phyloP scores from a whole-genome alignment of 1,140 invertebrate species.

The Drosophila tropicalis region DNA sequence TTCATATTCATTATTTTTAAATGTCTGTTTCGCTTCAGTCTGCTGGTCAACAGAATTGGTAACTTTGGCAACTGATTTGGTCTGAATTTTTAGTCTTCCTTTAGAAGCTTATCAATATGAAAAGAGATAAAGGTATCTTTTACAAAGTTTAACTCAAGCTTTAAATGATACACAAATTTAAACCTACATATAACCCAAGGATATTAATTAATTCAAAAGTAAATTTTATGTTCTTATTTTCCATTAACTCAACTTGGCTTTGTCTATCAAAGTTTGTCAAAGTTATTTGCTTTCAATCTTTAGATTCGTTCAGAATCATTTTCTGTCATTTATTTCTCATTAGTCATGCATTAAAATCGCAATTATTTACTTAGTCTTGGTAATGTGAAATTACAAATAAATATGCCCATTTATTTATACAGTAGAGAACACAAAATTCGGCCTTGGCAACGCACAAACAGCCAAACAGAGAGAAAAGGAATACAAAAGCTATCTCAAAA shows the following conservation, averaged over 20 bases:
- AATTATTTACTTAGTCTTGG: conserved; percentile 45
- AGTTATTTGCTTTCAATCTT: neutral
- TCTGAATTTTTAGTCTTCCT: neutral
- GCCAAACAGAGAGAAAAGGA: conserved; percentile 23
- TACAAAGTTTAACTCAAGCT: too few species aligned
- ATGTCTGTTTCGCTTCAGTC: conserved; percentile 31
- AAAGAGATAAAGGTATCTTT: too few species aligned
- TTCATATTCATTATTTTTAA: conserved; percentile 60
- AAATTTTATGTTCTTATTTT: neutral
- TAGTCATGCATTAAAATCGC: conserved; percentile 36
- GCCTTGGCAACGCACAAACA: conserved; percentile 28
- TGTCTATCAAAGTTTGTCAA: neutral
- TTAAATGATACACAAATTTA: neutral
- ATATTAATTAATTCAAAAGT: neutral
- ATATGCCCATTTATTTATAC: conserved; percentile 65
- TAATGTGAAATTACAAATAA: conserved; percentile 59
- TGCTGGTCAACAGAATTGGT: conserved; percentile 22
- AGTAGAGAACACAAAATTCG: conserved; percentile 27
- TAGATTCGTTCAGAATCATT: neutral
- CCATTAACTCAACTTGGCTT: neutral
- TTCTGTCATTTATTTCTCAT: conserved; percentile 7
- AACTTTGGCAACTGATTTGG: conserved; percentile 6
- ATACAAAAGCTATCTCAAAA: conserved; percentile 57
- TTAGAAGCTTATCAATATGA: neutral
- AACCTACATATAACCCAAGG: too few species aligned